phyloP scores from a whole-genome alignment of 2,888 invertebrate species.

The Bibio marci region DNA sequence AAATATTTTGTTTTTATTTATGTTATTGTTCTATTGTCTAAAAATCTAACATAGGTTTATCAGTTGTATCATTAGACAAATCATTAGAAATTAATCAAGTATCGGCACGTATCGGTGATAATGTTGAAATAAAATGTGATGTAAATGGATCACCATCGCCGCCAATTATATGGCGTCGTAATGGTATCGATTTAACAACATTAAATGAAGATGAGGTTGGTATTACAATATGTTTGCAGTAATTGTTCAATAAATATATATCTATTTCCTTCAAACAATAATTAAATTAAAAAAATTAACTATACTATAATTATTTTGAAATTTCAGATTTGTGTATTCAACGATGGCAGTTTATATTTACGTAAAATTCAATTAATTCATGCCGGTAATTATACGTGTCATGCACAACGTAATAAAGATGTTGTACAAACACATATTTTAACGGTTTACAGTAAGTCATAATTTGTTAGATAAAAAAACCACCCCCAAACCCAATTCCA shows the following conservation, averaged over 20 bases:
- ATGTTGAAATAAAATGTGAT: slow-evolving; percentile 62
- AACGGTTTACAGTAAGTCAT: slow-evolving; percentile 50
- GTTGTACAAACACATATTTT: slow-evolving; percentile 58
- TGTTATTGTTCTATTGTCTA: background rate
- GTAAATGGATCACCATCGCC: slow-evolving; percentile 52
- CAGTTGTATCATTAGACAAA: slow-evolving; percentile 53
- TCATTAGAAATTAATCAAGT: slow-evolving; percentile 51
- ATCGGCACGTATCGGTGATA: slow-evolving; percentile 53
- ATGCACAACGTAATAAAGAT: slow-evolving; percentile 51
- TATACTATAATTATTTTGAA: too few relatives aligned
- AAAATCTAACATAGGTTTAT: slow-evolving; percentile 35
- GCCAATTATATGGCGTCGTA: slow-evolving; percentile 52
- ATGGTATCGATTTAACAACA: slow-evolving; percentile 43
- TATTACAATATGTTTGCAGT: background rate
- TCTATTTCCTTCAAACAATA: too few relatives aligned
- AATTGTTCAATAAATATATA: too few relatives aligned
- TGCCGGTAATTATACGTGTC: slow-evolving; percentile 62
- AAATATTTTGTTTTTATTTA: background rate
- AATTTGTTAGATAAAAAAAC: too few relatives aligned
- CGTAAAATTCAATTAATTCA: slow-evolving; percentile 54
- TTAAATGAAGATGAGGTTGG: slow-evolving; percentile 38
- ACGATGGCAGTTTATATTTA: slow-evolving; percentile 56
- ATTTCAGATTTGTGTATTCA: slow-evolving; percentile 41
- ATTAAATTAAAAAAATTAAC: too few relatives aligned
- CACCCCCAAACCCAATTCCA: background rate